phyloP scores from a whole-genome alignment of 2,888 invertebrate species.

The Bruchidius siliquastri region DNA sequence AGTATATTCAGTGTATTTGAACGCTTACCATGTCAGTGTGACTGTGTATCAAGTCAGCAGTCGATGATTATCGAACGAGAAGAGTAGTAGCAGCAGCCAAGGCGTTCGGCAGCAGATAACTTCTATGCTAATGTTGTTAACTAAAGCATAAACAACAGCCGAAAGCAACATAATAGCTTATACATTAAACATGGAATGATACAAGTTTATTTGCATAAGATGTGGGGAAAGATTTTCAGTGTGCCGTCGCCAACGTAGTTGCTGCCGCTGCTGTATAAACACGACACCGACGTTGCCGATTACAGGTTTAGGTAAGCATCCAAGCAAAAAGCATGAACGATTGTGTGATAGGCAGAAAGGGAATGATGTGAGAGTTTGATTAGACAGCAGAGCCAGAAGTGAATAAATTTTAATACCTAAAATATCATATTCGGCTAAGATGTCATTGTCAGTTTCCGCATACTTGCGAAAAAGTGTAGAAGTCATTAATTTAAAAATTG shows the following conservation, averaged over 20 bases:
- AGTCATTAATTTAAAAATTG: no score
- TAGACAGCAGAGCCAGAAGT: no score
- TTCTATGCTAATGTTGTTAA: slow-evolving; percentile 43
- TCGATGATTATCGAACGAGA: slow-evolving; percentile 40
- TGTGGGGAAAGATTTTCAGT: slow-evolving; percentile 32
- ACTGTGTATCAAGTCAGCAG: slow-evolving; percentile 22
- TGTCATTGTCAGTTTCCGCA: no score
- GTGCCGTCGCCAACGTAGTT: neutral
- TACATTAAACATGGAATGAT: slow-evolving; percentile 46
- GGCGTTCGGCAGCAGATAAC: slow-evolving; percentile 24
- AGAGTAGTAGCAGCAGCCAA: slow-evolving; percentile 6
- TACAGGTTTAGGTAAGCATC: neutral
- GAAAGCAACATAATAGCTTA: slow-evolving; percentile 46
- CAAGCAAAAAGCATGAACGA: neutral
- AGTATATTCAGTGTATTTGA: no score
- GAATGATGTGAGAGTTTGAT: no score
- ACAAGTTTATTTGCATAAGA: slow-evolving; percentile 44
- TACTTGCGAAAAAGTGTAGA: no score
- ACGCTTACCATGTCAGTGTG: neutral
- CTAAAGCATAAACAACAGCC: slow-evolving; percentile 45
- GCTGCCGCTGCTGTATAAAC: neutral
- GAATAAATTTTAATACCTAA: no score
- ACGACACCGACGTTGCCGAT: neutral
- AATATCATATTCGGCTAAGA: no score
- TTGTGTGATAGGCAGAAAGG: neutral